Conservation (phyloP, 2,888 invertebrate genomes). For the Drosophila formosana region DNA sequence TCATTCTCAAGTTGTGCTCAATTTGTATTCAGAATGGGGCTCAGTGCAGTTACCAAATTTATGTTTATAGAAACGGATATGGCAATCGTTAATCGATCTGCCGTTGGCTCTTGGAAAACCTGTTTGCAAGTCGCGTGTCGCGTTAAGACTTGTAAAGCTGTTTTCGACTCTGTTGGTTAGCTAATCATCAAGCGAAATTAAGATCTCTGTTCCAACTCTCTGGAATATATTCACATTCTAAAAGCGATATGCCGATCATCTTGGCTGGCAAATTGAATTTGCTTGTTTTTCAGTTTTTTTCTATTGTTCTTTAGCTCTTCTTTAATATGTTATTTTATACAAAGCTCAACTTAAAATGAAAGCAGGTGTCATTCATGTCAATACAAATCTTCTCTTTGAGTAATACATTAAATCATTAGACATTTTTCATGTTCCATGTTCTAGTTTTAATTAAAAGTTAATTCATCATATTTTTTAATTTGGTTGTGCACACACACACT, state of each 20-base stretch:
- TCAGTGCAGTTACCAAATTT: constrained; percentile 48
- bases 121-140: constrained; percentile 53
- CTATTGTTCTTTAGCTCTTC: constrained; percentile 2
- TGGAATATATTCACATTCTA: background rate
- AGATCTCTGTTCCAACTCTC: constrained; percentile 1
- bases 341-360: constrained; percentile 24
- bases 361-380: background rate
- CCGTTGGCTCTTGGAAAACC: constrained; percentile 33
- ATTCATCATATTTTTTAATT: constrained; percentile 11
- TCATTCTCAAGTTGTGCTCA: constrained; percentile 52
- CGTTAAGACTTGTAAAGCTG: constrained; percentile 14
- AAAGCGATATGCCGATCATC: background rate
- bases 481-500: background rate
- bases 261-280: constrained; percentile 8
- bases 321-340: constrained; percentile 9
- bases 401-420: background rate
- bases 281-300: constrained; percentile 4
- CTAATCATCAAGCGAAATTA: background rate
- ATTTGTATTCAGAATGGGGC: constrained; percentile 65
- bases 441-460: too few relatives aligned
- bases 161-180: constrained; percentile 11
- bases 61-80: constrained; percentile 72
- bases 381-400: background rate
- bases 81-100: constrained; percentile 60
- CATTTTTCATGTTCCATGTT: too few relatives aligned